Evolutionary conservation across 2,888 invertebrate genomes (phyloP).

Genomic region (Callyntrura guangdongensis): DNA sequence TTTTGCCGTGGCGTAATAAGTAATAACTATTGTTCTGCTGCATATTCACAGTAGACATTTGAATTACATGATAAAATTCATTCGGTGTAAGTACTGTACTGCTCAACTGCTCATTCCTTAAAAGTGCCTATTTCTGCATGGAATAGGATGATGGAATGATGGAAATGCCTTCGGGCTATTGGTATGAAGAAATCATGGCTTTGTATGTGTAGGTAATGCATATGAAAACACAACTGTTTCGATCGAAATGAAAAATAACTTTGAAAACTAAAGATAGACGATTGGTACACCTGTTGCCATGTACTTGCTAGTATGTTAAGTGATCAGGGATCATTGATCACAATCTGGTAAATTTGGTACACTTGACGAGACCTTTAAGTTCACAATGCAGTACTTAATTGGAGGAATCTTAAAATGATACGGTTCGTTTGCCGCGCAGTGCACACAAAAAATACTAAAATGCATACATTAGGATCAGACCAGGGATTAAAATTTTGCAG

Average conservation of each 20-base stretch:
- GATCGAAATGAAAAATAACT: neutral
- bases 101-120: too few species aligned
- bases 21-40: neutral
- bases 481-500: neutral
- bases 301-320: neutral
- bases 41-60: too few species aligned
- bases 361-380: neutral
- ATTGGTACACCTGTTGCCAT: neutral
- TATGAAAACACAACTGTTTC: too few species aligned
- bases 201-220: too few species aligned
- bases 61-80: too few species aligned
- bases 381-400: neutral
- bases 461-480: neutral
- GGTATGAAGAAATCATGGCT: too few species aligned
- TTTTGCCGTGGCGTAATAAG: neutral
- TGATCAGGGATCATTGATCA: slow-evolving; percentile 11
- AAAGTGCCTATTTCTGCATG: too few species aligned
- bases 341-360: slow-evolving; percentile 2
- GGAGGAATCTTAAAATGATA: slow-evolving; percentile 28
- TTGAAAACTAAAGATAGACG: neutral
- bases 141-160: too few species aligned
- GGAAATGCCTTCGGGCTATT: too few species aligned
- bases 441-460: neutral
- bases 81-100: too few species aligned
- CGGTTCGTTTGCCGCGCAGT: neutral